Evolutionary conservation across 2,888 invertebrate genomes (phyloP).

Genomic region (Pterobdella sp.): DNA sequence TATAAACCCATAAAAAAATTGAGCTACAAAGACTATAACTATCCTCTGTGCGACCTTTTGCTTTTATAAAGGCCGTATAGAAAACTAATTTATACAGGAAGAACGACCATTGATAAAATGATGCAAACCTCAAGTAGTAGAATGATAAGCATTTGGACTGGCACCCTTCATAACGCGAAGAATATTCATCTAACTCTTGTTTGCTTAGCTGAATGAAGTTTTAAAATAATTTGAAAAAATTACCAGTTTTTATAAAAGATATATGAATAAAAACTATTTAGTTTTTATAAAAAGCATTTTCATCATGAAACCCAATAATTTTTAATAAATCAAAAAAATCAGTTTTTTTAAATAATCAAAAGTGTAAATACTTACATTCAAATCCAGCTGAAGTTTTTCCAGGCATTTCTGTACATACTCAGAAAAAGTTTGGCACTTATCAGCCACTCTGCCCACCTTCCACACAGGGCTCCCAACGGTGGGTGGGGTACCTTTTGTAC

Average conservation of each 20-base stretch:
- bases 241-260: too few species aligned
- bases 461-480: constrained; percentile 23
- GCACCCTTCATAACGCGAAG: neutral
- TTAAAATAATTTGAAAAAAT: neutral
- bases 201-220: neutral
- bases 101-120: neutral
- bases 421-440: constrained; percentile 60
- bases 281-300: too few species aligned
- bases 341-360: too few species aligned
- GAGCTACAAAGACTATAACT: too few species aligned
- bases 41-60: too few species aligned
- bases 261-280: too few species aligned
- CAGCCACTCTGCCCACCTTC: constrained; percentile 53
- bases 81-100: neutral
- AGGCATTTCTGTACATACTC: constrained; percentile 66
- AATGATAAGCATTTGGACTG: neutral
- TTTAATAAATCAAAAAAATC: too few species aligned
- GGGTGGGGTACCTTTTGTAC: too few species aligned
- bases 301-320: too few species aligned
- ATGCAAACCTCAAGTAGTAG: neutral
- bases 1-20: too few species aligned
- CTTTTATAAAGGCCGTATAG: neutral
- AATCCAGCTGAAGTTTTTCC: constrained; percentile 53
- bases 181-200: neutral
- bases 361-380: neutral